These are phyloP conservation scores for Myotis davidii DNA, from an alignment of 2,113 vertebrate species.

Conservation along the genomic window DNA sequence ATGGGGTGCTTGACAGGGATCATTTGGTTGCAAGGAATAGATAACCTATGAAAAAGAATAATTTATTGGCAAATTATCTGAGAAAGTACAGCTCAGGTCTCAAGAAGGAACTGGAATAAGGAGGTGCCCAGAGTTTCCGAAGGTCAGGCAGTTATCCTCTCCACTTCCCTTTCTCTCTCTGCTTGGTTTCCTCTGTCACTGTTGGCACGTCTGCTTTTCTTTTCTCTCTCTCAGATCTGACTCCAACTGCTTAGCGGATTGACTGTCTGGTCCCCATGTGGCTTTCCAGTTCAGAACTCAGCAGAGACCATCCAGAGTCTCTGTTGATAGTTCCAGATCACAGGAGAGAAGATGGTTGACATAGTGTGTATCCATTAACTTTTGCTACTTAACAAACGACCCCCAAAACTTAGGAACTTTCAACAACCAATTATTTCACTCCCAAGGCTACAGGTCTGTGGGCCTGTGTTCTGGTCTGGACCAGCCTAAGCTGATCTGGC, in stretches of 20 bases:
- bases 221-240: not conserved
- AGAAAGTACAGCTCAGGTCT: not conserved
- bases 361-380: not conserved
- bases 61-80: not conserved
- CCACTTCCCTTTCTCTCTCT: not conserved
- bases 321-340: not conserved
- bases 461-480: not conserved
- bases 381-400: not conserved
- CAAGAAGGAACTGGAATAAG: not conserved
- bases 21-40: not conserved
- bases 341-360: not conserved
- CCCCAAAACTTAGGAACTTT: not conserved
- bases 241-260: not conserved
- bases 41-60: not conserved
- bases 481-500: not conserved
- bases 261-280: not conserved
- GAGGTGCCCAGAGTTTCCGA: not conserved
- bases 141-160: not conserved
- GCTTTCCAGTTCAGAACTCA: not conserved
- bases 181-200: not conserved
- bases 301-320: not conserved
- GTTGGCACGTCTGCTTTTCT: not conserved
- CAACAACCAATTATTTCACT: not conserved
- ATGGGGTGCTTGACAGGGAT: not conserved
- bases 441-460: not conserved